Conservation (phyloP, 2,888 invertebrate genomes). For the Sphinx pinastri region DNA sequence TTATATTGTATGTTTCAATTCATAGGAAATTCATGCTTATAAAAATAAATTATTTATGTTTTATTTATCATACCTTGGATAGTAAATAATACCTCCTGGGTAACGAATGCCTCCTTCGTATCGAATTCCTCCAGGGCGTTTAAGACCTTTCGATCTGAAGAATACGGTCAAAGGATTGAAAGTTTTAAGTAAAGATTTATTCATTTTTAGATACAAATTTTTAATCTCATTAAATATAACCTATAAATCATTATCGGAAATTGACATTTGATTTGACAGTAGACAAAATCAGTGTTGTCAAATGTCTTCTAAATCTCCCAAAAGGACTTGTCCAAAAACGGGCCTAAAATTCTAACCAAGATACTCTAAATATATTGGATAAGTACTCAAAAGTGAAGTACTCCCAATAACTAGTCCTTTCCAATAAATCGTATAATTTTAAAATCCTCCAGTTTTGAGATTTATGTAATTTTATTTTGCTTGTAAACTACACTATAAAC, state of each 20-base stretch:
- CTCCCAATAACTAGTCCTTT: no score
- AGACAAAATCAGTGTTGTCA: no score
- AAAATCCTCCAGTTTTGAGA: no score
- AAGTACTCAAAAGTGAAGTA: no score
- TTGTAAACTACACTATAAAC: no score
- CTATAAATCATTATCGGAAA: background rate
- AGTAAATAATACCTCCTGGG: conserved; percentile 80
- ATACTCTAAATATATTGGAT: no score
- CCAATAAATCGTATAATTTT: no score
- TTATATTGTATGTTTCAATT: conserved; percentile 25
- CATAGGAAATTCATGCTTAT: background rate
- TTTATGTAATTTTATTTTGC: no score
- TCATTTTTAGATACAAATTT: conserved; percentile 49
- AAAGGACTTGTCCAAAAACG: no score
- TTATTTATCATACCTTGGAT: conserved; percentile 65
- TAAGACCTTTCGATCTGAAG: conserved; percentile 62
- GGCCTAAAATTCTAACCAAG: no score
- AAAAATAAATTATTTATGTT: background rate
- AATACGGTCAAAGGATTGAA: conserved; percentile 51
- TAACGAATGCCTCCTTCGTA: conserved; percentile 78
- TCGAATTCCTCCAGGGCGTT: conserved; percentile 75
- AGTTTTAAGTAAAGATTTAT: conserved; percentile 55
- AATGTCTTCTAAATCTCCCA: no score
- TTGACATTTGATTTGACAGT: no score
- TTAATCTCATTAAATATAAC: background rate